Base-by-base conservation (phyloP, 2,113 vertebrate species). In the Callorhinus ursinus region DNA sequence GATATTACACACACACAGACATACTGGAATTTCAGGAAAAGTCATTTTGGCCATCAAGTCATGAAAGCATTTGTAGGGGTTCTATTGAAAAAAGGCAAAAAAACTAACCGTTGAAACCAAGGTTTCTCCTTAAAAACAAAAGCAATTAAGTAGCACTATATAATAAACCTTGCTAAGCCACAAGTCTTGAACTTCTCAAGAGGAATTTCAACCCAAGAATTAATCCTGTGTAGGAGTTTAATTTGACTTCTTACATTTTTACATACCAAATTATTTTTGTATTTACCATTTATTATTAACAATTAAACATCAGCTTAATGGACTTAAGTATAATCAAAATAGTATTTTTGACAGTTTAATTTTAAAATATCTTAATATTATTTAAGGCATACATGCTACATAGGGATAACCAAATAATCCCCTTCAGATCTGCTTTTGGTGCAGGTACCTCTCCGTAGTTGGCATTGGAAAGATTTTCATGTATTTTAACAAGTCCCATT, bases 51-150 rank as follows among this genome's bases (percentile, higher is more conserved):
- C 9, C 28, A 81, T 57, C 12, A 77, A 77, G 49, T 74, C 53
- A 49, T 87, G 39, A 63, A 90, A 42, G 7, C 59, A 1, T 36
- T 77, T 53, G 24, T 69, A 74, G 59, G 31, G 5, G 5, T 82
- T 79, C n/a, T 69, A 9, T 15, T 88, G 51, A 51, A 79, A 90
- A 79, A 79, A 87, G 49, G 33, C 7, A 36, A 7, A 71, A 96
- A 88, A 82, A 72, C 42, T 28, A 77, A 80, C 59, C 26, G 77
- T 22, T 69, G 63, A 67, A 79, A 39, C 3, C 28, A 83, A 87
- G n/a, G 4, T 85, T 95, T 95, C n/a, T 51, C 28, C 46, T 94
- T 94, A 77, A 89, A 98, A 93, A 67, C 57, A 92, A 95, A 88
- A 90, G 46, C 69, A 63, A 42, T 36, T 85, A 67, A 95, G 49